These are phyloP conservation scores for Parazoanthus darwini DNA, from an alignment of 92 coral and sea anemone genomes.

Conservation along the genomic window DNA sequence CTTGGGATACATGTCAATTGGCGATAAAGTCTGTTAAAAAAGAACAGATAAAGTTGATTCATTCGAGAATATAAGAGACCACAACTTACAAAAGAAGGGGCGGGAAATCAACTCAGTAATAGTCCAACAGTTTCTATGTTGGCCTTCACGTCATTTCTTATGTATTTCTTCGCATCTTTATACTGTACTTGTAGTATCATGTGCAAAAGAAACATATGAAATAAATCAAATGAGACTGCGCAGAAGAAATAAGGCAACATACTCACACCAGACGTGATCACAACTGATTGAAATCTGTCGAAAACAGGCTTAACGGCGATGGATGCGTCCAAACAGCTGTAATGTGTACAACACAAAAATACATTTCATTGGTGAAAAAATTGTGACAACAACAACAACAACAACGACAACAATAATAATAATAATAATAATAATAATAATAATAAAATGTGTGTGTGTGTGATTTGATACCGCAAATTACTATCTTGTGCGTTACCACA, in stretches of 20 bases:
- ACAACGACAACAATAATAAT: no score
- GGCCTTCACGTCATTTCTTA: not conserved
- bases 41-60: not conserved
- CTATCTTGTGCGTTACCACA: no score
- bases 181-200: no score
- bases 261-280: constrained; percentile 97
- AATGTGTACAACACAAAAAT: not conserved
- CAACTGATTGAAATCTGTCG: constrained; percentile 97
- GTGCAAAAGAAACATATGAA: no score
- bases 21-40: constrained; percentile 83
- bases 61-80: not conserved
- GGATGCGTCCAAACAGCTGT: constrained; percentile 97
- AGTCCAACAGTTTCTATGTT: not conserved
- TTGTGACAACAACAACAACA: no score
- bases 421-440: no score
- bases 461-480: no score
- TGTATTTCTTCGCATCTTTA: no score
- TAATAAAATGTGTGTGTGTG: no score
- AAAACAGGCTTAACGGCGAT: constrained; percentile 97
- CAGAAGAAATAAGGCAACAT: not conserved
- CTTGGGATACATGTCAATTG: constrained; percentile 99
- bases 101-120: not conserved
- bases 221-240: no score
- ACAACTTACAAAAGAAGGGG: no score
- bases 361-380: no score